Conservation (phyloP, 2,888 invertebrate genomes). For the Rhagophthalmus giganteus region DNA sequence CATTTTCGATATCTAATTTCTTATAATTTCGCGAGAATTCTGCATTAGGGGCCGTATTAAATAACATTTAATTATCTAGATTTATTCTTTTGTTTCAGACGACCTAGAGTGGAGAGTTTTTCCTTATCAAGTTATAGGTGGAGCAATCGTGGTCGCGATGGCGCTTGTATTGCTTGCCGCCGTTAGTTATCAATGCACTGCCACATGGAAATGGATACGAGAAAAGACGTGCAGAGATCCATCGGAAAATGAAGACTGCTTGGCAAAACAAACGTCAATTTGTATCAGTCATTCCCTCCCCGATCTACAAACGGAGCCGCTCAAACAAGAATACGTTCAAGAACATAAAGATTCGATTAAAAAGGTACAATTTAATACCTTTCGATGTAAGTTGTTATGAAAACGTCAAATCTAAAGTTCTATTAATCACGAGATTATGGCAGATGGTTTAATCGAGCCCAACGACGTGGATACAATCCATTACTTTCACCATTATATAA, state of each 20-base stretch:
- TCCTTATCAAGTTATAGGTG: conserved; percentile 62
- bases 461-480: no score
- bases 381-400: no score
- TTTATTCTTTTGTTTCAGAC: conserved; percentile 39
- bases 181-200: conserved; percentile 72
- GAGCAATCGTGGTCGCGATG: conserved; percentile 64
- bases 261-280: conserved; percentile 68
- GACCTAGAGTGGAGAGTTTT: conserved; percentile 55
- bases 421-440: no score
- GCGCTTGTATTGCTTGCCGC: conserved; percentile 70
- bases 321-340: conserved; percentile 71
- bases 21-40: no score
- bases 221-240: conserved; percentile 57
- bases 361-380: no score
- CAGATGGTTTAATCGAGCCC: no score
- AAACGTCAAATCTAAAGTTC: no score
- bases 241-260: conserved; percentile 46
- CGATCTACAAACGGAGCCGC: conserved; percentile 70
- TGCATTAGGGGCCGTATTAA: no score
- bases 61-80: no score
- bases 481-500: no score
- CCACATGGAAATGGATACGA: conserved; percentile 72
- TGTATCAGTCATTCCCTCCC: conserved; percentile 77
- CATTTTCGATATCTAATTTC: no score
- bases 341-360: conserved; percentile 71